Percentiles rank a stretch among this genome's conserved stretches.
phyloP scores from a whole-genome alignment of 2,797 vertebrate species.

The Hemibagrus guttatus region DNA sequence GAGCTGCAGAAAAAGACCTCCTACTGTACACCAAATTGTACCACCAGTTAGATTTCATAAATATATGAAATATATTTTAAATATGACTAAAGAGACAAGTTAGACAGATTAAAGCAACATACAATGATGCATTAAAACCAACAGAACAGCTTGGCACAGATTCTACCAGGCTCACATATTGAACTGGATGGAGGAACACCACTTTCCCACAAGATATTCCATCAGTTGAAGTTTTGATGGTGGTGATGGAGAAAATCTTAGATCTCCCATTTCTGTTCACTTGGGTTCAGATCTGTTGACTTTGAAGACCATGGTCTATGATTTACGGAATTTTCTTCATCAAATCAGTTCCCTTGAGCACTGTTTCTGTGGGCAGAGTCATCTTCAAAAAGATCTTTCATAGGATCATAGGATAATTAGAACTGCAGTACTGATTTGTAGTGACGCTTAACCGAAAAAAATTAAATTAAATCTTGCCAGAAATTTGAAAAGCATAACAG shows the following conservation, averaged over 20 bases:
- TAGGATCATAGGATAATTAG: not conserved
- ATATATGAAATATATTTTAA: not conserved
- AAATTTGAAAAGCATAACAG: not conserved
- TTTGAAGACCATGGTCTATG: not conserved
- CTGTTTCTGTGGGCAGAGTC: not conserved
- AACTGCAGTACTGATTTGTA: not conserved
- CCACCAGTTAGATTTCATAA: not conserved
- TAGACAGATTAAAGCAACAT: not conserved
- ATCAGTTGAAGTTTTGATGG: not conserved
- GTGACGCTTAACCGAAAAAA: not conserved
- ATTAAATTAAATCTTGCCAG: not conserved
- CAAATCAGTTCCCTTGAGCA: not conserved
- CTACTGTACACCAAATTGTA: not conserved
- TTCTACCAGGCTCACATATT: not conserved
- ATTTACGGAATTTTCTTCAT: not conserved
- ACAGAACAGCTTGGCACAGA: not conserved
- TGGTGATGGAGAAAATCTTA: too few relatives aligned
- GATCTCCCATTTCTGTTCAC: not conserved
- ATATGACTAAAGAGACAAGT: not conserved
- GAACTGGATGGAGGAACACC: not conserved
- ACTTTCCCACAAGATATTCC: not conserved
- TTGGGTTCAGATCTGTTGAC: not conserved
- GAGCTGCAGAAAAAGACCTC: conserved; percentile 24
- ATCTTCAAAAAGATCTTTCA: not conserved
- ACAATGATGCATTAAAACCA: not conserved